Conservation (phyloP, 92 coral and sea anemone genomes). For the Palythoa heliodiscus region DNA sequence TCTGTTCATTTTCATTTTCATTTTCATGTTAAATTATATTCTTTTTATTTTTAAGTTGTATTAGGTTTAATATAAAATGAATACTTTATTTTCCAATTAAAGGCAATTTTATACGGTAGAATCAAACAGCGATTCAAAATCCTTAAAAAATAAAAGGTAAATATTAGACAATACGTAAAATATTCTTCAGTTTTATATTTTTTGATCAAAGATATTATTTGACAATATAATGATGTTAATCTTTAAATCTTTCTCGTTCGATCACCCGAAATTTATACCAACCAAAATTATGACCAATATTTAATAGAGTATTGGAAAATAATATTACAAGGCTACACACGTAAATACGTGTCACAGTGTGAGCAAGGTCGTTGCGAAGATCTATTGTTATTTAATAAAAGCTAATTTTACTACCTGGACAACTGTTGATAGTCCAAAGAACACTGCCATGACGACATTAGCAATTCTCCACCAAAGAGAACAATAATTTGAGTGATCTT, state of each 20-base stretch:
- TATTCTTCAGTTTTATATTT: too few species aligned
- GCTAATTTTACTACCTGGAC: slow-evolving; percentile 18
- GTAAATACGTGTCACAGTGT: background rate
- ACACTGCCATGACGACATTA: slow-evolving; percentile 13
- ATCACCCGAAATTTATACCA: background rate
- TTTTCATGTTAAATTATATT: too few species aligned
- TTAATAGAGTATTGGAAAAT: background rate
- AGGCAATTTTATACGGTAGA: too few species aligned
- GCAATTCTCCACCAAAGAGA: slow-evolving; percentile 30
- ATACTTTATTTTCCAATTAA: too few species aligned
- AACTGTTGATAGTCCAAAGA: slow-evolving; percentile 28
- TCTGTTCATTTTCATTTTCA: too few species aligned
- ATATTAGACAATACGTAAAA: too few species aligned
- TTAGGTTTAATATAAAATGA: too few species aligned
- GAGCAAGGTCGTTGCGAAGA: background rate
- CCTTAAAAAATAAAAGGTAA: too few species aligned
- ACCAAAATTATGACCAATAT: background rate
- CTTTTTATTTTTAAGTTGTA: too few species aligned
- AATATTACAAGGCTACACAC: background rate
- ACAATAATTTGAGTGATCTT: background rate
- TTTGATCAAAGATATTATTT: too few species aligned
- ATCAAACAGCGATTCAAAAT: too few species aligned
- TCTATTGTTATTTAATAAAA: background rate
- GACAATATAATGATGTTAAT: background rate
- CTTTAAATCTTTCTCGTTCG: background rate